A percentile compares a stretch with the other conserved stretches of the same genome.
Conservation (phyloP, 2,888 invertebrate species). For the Protodeltote pygarga region DNA sequence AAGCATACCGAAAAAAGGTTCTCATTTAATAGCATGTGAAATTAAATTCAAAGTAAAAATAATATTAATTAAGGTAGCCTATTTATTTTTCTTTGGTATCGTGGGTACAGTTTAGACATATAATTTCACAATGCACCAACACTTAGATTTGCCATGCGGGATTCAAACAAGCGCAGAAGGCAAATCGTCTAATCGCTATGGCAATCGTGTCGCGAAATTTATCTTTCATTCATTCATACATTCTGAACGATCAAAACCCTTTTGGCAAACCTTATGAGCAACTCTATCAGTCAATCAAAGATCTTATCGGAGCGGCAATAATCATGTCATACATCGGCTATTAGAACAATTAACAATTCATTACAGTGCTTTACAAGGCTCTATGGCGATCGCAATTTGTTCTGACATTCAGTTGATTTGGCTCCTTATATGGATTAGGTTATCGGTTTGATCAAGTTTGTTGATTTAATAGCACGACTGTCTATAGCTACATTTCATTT, state of each 20-base stretch:
- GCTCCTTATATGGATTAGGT: constrained; percentile 39
- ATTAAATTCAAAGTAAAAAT: too few relatives aligned
- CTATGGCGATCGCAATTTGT: constrained; percentile 49
- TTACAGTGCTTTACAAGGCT: constrained; percentile 44
- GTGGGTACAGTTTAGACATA: too few relatives aligned
- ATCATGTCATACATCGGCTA: constrained; percentile 44
- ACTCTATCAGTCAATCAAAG: constrained; percentile 42
- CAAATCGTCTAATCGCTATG: too few relatives aligned
- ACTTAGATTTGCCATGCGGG: too few relatives aligned
- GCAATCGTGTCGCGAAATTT: constrained; percentile 6
- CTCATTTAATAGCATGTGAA: too few relatives aligned
- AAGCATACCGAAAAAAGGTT: too few relatives aligned
- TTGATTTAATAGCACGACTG: constrained; percentile 23
- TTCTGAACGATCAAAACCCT: constrained; percentile 24
- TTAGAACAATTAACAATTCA: constrained; percentile 51
- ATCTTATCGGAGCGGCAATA: constrained; percentile 43
- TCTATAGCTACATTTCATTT: constrained; percentile 20
- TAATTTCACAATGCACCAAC: too few relatives aligned
- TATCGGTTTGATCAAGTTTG: constrained; percentile 34
- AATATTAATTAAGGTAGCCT: too few relatives aligned
- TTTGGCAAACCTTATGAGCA: constrained; percentile 22
- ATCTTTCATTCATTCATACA: too few relatives aligned
- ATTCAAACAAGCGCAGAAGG: too few relatives aligned
- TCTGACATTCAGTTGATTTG: constrained; percentile 35
- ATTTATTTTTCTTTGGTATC: too few relatives aligned